Conservation (phyloP, 2,797 vertebrate species). For the Coregonus sp. region DNA sequence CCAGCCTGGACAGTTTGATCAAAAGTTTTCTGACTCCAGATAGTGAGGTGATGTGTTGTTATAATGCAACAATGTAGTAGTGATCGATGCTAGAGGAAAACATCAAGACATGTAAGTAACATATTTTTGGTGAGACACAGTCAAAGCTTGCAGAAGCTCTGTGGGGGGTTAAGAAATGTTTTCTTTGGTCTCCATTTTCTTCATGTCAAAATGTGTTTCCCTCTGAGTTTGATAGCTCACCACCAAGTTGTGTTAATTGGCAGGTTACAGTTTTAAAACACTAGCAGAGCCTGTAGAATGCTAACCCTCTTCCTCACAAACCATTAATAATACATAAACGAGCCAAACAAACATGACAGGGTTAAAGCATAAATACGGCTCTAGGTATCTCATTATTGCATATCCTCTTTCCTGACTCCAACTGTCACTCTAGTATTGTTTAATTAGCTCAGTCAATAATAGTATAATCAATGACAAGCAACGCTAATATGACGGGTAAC, state of each 20-base stretch:
- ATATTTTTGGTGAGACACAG: too few relatives aligned
- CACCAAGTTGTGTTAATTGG: not conserved
- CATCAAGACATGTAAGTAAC: too few relatives aligned
- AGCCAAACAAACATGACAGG: not conserved
- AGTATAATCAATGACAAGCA: slow-evolving; percentile 4
- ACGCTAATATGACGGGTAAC: not conserved
- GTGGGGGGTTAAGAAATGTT: too few relatives aligned
- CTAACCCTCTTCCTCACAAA: not conserved
- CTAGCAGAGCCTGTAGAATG: not conserved
- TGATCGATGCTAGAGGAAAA: too few relatives aligned
- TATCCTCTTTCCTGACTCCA: not conserved
- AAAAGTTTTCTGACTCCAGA: not conserved
- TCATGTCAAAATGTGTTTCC: not conserved
- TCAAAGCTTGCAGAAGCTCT: too few relatives aligned
- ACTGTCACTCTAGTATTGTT: not conserved
- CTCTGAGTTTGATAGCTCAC: not conserved
- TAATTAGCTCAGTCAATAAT: not conserved
- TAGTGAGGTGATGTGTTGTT: not conserved
- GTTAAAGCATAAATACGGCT: not conserved
- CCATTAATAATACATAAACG: not conserved
- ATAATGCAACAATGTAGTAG: not conserved
- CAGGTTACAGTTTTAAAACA: not conserved
- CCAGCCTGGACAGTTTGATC: not conserved
- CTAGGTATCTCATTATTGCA: not conserved
- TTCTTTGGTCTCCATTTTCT: slow-evolving; percentile 2